Base-by-base conservation (phyloP, 2,888 invertebrate genomes). In the Orgyia antiqua region DNA sequence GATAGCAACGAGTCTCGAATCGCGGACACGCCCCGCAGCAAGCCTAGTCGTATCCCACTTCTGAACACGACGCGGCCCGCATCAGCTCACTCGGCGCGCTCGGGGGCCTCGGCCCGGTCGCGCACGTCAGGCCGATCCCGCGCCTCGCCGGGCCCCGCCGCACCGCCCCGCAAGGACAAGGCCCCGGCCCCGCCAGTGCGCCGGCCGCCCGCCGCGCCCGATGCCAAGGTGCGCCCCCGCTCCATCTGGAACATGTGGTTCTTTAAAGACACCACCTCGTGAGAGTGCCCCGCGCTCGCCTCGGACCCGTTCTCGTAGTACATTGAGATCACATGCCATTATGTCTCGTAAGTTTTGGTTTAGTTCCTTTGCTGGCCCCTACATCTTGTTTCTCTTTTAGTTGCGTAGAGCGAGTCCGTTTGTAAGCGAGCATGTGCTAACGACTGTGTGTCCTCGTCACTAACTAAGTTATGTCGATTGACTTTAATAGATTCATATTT, bases 191-290 rank as follows among this genome's bases (percentile, higher is more conserved):
- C 87, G 33, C 66, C 68, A 51, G 82, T 58, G 71, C 68, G 62
- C 45, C 73, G 67, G 69, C 62, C 69, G 77, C 58, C 58, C 42
- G 69, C 83, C 48, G 48, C 56, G 52, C 46, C 52, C 69, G 89
- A 89, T 68, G 61, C 70, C 68, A 92, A 93, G 92, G 92, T 93
- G 91, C 92, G 93, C 75, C 67, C 78, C 60, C 88, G 89, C 73
- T 88, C 88, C 77, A 90, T 91, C 88, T 92, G 91, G 92, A 89
- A 87, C 84, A 31, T 52, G 40, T 78, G 72, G 74, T 78, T 90
- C 88, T 87, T 86, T 83, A 88, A 87, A 71, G 87, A 88, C 55
- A 56, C 63, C 55, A 54, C 55, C 51, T 47, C 52, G 35, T 52
- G 36, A 36, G 36, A 52, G 34, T 20, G 36, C 33, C 38, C 40